phyloP scores from a whole-genome alignment of 2,113 vertebrate species.

The Pomatostomus ruficeps region DNA sequence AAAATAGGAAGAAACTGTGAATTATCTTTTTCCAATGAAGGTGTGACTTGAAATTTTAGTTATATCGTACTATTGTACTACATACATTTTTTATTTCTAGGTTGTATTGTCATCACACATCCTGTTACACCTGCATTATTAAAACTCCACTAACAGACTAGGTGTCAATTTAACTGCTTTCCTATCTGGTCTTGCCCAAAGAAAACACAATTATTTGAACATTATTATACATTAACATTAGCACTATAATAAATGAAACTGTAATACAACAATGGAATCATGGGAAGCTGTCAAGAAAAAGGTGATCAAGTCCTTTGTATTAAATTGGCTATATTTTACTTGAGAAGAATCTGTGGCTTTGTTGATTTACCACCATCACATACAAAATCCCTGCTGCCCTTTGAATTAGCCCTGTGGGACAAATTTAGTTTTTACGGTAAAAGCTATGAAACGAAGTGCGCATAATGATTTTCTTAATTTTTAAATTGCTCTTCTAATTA shows the following conservation, averaged over 20 bases:
- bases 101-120: background rate
- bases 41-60: background rate
- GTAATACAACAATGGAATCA: background rate
- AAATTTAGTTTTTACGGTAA: background rate
- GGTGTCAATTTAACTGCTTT: background rate
- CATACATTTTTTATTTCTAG: background rate
- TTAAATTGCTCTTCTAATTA: conserved; percentile 9
- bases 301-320: background rate
- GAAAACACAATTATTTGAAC: background rate
- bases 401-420: background rate
- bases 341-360: background rate
- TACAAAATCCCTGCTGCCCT: background rate
- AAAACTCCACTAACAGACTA: background rate
- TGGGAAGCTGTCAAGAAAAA: background rate
- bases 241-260: background rate
- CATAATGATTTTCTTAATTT: background rate
- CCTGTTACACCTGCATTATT: background rate
- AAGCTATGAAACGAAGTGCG: background rate
- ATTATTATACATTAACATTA: background rate
- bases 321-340: background rate
- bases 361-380: background rate
- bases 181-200: background rate
- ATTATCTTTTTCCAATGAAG: background rate
- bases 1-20: background rate
- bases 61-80: background rate